Evolutionary conservation across 2,888 invertebrate genomes (phyloP), one percentile per base, ranked within the genome.

Genomic region (Lymantria monacha): DNA sequence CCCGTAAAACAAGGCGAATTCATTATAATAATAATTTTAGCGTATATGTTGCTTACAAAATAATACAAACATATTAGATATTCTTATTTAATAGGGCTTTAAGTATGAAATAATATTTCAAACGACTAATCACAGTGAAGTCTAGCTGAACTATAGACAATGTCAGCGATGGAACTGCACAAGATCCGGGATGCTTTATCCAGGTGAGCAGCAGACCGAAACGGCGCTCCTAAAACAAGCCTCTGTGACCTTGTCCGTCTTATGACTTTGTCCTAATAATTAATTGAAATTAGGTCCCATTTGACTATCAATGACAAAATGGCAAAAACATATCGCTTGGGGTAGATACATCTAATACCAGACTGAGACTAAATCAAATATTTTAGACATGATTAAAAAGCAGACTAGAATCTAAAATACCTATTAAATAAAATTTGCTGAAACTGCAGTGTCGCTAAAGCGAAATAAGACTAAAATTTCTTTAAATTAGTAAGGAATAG

Each of bases 1-100:
- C 68, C 75, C 40, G 82, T 64, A 51, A 87, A 89, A 63, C 91
- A 91, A 3, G 87, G 85, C 0, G 90, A 87, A 67, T 85, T 87
- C 90, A 90, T 90, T 53, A 58, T 73, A 9, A 9, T n/a, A n/a
- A n/a, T 7, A 12, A n/a, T 38, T 12, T 38, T 41, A 12, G 5
- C 11, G 31, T 43, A 45, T n/a, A n/a, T 48, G 7, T 31, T 15
- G 48, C 42, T 51, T 55, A 42, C 61, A 60, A 38, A 40, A 40
- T 40, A 30, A 13, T 11, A 22, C 14, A 38, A 38, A 9, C 53
- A 54, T 58, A 37, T 44, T 55, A 22, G 33, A 1, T 43, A 30
- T 38, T 22, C 22, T 33, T 10, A 33, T 33, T 10, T 9, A 10
- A 33, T 33, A 33, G 7, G 9, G 9, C 33, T 33, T 44, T 38